Base-by-base conservation (phyloP, 2,113 vertebrate species). In the Tauraco erythrolophus region DNA sequence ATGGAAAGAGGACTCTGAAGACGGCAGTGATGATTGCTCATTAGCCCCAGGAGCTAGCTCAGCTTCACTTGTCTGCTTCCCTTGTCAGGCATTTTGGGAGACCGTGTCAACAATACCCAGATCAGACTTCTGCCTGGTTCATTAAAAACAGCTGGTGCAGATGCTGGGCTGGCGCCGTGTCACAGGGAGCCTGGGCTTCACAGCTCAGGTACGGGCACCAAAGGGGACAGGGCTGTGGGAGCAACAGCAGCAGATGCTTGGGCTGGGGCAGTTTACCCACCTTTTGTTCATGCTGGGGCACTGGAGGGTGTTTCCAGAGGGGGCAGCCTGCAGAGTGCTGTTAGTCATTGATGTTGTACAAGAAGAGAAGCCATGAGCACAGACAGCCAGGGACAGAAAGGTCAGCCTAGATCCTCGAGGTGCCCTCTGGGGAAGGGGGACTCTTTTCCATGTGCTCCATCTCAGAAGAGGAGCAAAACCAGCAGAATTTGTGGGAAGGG, bases 81-180 rank as follows among this genome's bases (percentile, higher is more conserved):
- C 8, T 45, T 61, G 19, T 37, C 41, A 61, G 54, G 24, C 19
- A 5, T 51, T 28, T 79, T 48, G 66, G 28, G 13, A 85, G 30
- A 57, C 11, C 10, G 3, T 3, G 0, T 13, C 80, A 61, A 46
- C 33, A 53, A 27, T 6, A 31, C 16, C 30, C 62, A 56, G 58
- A 30, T 13, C 41, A 53, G 50, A 27, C 19, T 64, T 86, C 66
- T 76, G 19, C 41, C 70, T 46, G 28, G 51, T 66, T 46, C 15
- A 1, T 39, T 30, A 21, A 6, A 41, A 60, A 66, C 39, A 85
- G 66, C 43, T 51, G 79, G 37, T 4, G 35, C 24, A 54, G n/a
- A 24, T 3, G 19, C 4, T 0, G 1, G 31, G 31, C 30, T 87
- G 17, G 10, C 1, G 0, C 19, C 2, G 0, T 27, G n/a, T 21